Percentiles rank a stretch among this genome's conserved stretches.
phyloP scores from a whole-genome alignment of 2,113 vertebrate species.

The Bubalus kerabau region DNA sequence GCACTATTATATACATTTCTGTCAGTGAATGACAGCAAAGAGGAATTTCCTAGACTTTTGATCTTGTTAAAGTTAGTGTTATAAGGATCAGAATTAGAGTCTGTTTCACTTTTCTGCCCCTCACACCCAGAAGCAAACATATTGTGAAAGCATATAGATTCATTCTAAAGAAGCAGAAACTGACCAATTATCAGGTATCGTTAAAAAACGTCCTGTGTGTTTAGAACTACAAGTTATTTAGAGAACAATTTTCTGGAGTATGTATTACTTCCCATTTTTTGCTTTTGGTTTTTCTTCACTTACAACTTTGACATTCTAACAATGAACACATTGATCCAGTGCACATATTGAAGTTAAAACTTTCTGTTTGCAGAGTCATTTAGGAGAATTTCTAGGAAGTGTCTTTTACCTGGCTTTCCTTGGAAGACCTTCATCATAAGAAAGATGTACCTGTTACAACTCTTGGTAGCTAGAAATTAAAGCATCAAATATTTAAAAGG shows the following conservation, averaged over 20 bases:
- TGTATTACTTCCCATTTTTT: background rate
- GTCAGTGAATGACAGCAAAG: conserved; percentile 43
- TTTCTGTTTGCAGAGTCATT: background rate
- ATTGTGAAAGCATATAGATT: background rate
- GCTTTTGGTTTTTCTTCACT: background rate
- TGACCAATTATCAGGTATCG: background rate
- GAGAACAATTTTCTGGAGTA: background rate
- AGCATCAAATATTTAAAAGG: background rate
- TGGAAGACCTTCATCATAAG: background rate
- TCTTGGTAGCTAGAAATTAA: background rate
- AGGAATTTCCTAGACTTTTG: conserved; percentile 19
- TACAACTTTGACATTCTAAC: background rate
- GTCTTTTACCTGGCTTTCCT: background rate
- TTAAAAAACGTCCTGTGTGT: background rate
- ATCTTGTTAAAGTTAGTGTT: conserved; percentile 48
- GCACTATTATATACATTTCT: conserved; percentile 32
- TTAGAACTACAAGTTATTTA: background rate
- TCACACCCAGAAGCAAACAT: background rate
- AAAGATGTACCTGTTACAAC: background rate
- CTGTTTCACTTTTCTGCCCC: conserved; percentile 42
- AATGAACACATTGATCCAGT: background rate
- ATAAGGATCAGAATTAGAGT: conserved; percentile 53
- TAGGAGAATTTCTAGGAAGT: background rate
- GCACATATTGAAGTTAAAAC: background rate
- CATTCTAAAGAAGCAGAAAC: background rate